These are phyloP conservation scores for Armadillidium nasatum DNA, from an alignment of 1,140 invertebrate genomes.

Conservation along the genomic window DNA sequence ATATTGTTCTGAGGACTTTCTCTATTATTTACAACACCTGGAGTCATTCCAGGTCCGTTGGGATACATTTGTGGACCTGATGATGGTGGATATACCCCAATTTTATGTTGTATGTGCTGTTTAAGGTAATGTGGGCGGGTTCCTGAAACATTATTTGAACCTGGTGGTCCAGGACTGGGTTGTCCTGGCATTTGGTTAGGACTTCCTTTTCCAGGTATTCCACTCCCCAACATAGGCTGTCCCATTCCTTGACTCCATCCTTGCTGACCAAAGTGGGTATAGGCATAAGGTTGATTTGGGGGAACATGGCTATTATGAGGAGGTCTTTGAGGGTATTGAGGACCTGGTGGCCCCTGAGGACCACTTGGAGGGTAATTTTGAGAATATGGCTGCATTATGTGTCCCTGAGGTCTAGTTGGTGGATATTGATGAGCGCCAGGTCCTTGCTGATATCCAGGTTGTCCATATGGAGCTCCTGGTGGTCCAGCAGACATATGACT, in stretches of 20 bases:
- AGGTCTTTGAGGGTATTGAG: slow-evolving; percentile 53
- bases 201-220: slow-evolving; percentile 45
- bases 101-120: slow-evolving; percentile 56
- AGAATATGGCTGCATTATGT: slow-evolving; percentile 49
- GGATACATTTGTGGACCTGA: slow-evolving; percentile 41
- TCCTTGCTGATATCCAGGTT: slow-evolving; percentile 47
- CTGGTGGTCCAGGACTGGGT: slow-evolving; percentile 39
- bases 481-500: slow-evolving; percentile 2
- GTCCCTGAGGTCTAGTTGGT: slow-evolving; percentile 53
- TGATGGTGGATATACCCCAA: slow-evolving; percentile 36
- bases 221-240: slow-evolving; percentile 32
- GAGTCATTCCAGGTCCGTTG: slow-evolving; percentile 39
- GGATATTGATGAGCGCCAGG: slow-evolving; percentile 57
- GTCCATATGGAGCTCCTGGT: slow-evolving; percentile 9
- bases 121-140: slow-evolving; percentile 57
- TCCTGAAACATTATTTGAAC: slow-evolving; percentile 42
- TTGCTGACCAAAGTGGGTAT: slow-evolving; percentile 42
- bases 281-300: slow-evolving; percentile 46
- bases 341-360: slow-evolving; percentile 46
- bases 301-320: slow-evolving; percentile 55
- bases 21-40: slow-evolving; percentile 49
- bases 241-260: slow-evolving; percentile 38
- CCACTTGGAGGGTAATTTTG: slow-evolving; percentile 55
- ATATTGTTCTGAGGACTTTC: slow-evolving; percentile 58
- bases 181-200: slow-evolving; percentile 45